A percentile compares a stretch with the other conserved stretches of the same genome.
phyloP scores from a whole-genome alignment of 1,140 invertebrate species.

The Psix sp. region DNA sequence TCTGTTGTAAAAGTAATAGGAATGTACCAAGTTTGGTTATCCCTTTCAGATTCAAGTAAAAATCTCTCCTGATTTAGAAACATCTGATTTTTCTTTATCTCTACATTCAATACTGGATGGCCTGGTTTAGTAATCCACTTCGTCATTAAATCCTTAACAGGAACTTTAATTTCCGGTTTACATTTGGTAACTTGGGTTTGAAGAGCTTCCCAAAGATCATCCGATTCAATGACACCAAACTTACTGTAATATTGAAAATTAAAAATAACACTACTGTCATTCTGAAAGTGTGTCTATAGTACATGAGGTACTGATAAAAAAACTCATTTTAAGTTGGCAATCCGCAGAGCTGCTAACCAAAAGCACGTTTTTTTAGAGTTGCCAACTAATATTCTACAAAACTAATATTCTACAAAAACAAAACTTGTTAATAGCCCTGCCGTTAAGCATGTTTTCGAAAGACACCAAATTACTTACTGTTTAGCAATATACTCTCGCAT shows the following conservation, averaged over 20 bases:
- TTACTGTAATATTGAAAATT: slow-evolving; percentile 14
- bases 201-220: slow-evolving; percentile 80
- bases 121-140: slow-evolving; percentile 86
- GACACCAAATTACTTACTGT: slow-evolving; percentile 77
- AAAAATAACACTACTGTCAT: no score
- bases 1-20: slow-evolving; percentile 80
- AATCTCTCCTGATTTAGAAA: slow-evolving; percentile 66
- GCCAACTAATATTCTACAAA: no score
- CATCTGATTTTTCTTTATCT: slow-evolving; percentile 72
- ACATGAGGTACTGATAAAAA: no score
- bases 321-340: no score
- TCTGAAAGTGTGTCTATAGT: no score
- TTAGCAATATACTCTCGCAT: slow-evolving; percentile 77
- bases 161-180: slow-evolving; percentile 47
- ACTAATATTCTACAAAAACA: no score
- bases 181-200: slow-evolving; percentile 71
- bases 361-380: no score
- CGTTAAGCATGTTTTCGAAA: no score
- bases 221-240: slow-evolving; percentile 66
- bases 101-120: slow-evolving; percentile 82
- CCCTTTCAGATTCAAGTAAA: neutral
- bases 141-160: slow-evolving; percentile 79
- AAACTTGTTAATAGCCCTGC: no score
- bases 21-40: slow-evolving; percentile 76
- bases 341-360: no score